These are phyloP conservation scores for Pachyseris speciosa DNA, from an alignment of 64 coral and sea anemone genomes.

Conservation along the genomic window DNA sequence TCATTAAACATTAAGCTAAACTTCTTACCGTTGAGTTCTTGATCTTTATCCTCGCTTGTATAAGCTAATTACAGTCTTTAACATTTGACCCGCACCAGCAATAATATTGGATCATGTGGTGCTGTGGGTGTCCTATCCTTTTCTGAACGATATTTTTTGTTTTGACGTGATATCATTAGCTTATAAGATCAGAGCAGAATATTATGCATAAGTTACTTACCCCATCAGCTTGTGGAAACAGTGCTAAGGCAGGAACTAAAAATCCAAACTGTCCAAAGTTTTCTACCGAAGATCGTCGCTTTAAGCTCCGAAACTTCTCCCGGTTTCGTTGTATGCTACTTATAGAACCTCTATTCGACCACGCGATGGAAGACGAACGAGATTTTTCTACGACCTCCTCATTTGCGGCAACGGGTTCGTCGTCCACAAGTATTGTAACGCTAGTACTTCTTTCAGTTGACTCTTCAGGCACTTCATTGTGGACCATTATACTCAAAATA, in stretches of 20 bases:
- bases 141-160: too few species aligned
- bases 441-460: slow-evolving; percentile 8
- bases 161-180: neutral
- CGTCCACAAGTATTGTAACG: slow-evolving; percentile 7
- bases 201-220: slow-evolving; percentile 39
- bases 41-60: too few species aligned
- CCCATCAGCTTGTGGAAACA: slow-evolving; percentile 88
- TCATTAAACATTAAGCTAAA: too few species aligned
- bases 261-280: slow-evolving; percentile 97
- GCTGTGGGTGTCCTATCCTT: too few species aligned
- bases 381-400: slow-evolving; percentile 6
- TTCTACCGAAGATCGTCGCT: slow-evolving; percentile 83
- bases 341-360: neutral
- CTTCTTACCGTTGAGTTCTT: too few species aligned
- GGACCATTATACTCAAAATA: neutral
- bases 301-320: slow-evolving; percentile 69
- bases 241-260: slow-evolving; percentile 79
- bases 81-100: neutral
- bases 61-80: neutral
- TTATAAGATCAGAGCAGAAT: neutral
- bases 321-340: neutral
- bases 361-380: slow-evolving; percentile 42
- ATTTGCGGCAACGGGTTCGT: neutral
- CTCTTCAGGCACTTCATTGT: slow-evolving; percentile 22
- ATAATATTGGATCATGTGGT: too few species aligned